Percentiles rank a stretch among this genome's conserved stretches.
phyloP scores from a whole-genome alignment of 2,113 vertebrate species.

The Panurus biarmicus region DNA sequence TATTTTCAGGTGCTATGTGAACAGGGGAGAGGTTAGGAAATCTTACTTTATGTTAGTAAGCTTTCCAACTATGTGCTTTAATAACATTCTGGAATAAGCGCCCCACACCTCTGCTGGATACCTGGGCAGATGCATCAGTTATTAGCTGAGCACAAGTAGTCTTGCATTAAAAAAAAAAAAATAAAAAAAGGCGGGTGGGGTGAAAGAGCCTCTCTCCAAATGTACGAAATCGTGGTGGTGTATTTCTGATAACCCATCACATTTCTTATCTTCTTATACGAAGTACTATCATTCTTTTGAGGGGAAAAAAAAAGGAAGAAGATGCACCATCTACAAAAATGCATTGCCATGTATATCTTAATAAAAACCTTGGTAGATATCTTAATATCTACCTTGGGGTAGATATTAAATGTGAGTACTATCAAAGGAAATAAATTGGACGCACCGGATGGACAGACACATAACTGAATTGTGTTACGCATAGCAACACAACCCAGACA shows the following conservation, averaged over 20 bases:
- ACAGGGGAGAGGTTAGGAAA: neutral
- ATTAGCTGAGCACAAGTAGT: neutral
- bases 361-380: neutral
- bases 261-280: neutral
- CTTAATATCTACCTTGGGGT: neutral
- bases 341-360: neutral
- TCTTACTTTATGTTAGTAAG: conserved; percentile 1
- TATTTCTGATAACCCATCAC: neutral
- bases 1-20: conserved; percentile 13
- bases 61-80: neutral
- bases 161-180: neutral
- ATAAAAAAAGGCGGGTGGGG: fast-evolving
- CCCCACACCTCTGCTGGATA: neutral
- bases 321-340: neutral
- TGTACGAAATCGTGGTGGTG: neutral
- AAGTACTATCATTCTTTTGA: neutral
- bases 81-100: neutral
- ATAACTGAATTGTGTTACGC: neutral
- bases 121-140: neutral
- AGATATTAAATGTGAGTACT: neutral
- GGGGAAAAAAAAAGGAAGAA: neutral
- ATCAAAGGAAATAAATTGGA: neutral
- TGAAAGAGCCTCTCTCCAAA: neutral
- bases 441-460: neutral
- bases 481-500: neutral